Conservation (phyloP, 2,797 vertebrate species). For the Crax fasciolata region DNA sequence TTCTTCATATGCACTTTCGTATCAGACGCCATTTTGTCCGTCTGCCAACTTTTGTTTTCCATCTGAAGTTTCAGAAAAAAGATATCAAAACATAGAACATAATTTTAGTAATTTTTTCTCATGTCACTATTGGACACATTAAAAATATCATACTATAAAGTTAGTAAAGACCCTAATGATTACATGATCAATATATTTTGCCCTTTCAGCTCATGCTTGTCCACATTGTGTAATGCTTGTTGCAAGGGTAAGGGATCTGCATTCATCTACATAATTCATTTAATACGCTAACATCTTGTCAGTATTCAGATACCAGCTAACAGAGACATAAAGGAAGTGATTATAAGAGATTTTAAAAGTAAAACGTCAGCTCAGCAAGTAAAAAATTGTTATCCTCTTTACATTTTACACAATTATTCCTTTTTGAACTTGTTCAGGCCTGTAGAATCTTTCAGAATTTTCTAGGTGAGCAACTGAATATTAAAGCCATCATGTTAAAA, state of each 20-base stretch:
- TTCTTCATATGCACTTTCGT: no score
- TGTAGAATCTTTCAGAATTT: neutral
- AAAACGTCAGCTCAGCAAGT: neutral
- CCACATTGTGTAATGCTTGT: neutral
- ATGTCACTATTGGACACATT: neutral
- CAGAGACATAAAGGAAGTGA: neutral
- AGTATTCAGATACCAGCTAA: neutral
- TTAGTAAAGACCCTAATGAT: neutral
- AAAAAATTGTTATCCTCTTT: neutral
- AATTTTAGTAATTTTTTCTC: neutral
- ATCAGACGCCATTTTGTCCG: no score
- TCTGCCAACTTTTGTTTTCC: neutral
- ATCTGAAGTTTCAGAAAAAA: neutral
- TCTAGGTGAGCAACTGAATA: neutral
- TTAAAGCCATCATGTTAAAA: neutral
- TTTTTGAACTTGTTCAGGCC: neutral
- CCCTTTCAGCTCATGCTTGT: neutral
- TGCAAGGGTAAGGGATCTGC: neutral
- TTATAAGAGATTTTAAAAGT: neutral
- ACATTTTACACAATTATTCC: neutral
- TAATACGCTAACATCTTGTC: neutral
- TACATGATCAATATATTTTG: neutral
- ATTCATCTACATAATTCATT: neutral
- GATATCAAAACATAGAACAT: neutral
- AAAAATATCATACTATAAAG: neutral